Base-by-base conservation (phyloP, 2,113 vertebrate genomes). In the Athene cunicularia region DNA sequence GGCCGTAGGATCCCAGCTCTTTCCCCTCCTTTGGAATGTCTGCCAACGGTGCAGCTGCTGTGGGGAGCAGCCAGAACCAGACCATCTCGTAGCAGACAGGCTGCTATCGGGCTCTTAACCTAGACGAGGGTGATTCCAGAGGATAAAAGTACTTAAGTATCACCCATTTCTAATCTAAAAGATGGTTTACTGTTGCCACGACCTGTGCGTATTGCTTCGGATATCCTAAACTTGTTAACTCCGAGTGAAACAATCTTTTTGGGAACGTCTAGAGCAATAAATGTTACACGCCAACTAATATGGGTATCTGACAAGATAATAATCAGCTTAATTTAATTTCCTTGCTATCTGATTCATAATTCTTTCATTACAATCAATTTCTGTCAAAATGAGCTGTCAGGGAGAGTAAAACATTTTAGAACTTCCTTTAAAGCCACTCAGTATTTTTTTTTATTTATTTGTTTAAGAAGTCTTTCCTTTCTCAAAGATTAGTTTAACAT, bases 11-110 rank as follows among this genome's bases (percentile, higher is more conserved):
- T 95, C 64, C 62, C 56, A 33, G 32, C 13, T 23, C 39, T 59
- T 27, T 9, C 37, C 35, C 68, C 43, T 13, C 18, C 70, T 47
- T 45, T 47, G 70, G 39, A 63, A 86, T 10, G 19, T 58, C 22
- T 68, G 70, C 59, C n/a, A 30, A 1, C 0, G 0, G 26, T 32
- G 37, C 32, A 0, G 18, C 22, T 2, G 2, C 66, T 0, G 2
- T 6, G 32, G 18, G 32, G 7, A 85, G 53, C 33, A 22, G 75
- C 14, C 23, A 22, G 62, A 28, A 9, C 21, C 43, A 26, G 70
- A 32, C 5, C 14, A 2, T 68, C 56, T 35, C 2, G 1, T 12
- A 28, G 50, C 8, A 28, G 33, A 30, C 10, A 9, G n/a, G 35
- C 68, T 93, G 63, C 76, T 85, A 28, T 14, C 45, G 17, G 30